Percentiles rank a stretch among this genome's conserved stretches.
Conservation (phyloP, 35 echinoderm and acorn worm species). For the Lytechinus pictus region DNA sequence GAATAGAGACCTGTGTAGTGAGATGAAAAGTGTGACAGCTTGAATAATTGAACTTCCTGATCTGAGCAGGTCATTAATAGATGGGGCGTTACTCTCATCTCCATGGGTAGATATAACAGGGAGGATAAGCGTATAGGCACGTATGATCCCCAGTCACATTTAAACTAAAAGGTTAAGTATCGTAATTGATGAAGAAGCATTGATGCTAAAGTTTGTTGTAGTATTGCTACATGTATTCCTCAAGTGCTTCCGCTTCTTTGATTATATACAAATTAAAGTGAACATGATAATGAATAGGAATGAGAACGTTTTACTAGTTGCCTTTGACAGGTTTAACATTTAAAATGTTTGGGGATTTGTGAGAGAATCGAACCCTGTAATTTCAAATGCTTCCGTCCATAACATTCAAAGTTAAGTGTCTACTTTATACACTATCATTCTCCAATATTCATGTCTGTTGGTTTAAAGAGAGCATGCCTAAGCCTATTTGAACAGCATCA, state of each 20-base stretch:
- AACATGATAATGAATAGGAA: neutral
- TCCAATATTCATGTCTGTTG: no score
- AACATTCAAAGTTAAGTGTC: no score
- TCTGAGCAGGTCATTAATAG: neutral
- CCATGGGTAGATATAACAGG: neutral
- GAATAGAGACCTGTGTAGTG: neutral
- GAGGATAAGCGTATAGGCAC: neutral
- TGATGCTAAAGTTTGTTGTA: neutral
- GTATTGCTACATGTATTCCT: neutral
- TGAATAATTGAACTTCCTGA: slow-evolving; percentile 6
- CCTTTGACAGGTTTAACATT: neutral
- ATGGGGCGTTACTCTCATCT: neutral
- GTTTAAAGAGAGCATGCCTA: no score
- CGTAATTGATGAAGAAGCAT: neutral
- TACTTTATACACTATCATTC: no score
- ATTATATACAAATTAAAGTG: neutral
- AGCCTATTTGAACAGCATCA: no score
- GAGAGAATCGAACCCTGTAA: no score
- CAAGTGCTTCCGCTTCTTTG: neutral
- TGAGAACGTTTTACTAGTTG: neutral
- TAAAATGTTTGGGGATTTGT: neutral
- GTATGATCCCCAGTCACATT: neutral
- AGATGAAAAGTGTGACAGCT: neutral
- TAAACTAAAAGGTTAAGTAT: neutral
- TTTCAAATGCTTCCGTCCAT: no score